These are phyloP conservation scores for Torymus texanus DNA, from an alignment of 2,888 invertebrate species.

Conservation along the genomic window DNA sequence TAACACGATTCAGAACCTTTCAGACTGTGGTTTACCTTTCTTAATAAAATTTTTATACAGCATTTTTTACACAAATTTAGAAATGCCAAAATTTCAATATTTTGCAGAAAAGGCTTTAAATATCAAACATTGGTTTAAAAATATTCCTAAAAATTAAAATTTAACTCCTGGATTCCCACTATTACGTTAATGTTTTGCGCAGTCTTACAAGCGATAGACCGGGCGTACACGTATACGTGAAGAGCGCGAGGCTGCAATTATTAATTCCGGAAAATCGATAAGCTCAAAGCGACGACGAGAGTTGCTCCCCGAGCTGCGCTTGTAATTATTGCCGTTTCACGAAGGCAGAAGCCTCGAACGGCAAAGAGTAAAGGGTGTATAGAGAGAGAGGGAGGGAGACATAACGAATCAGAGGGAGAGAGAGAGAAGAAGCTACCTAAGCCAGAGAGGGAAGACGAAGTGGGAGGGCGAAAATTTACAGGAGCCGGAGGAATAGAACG, in stretches of 20 bases:
- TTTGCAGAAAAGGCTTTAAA: too few species aligned
- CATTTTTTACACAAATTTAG: too few species aligned
- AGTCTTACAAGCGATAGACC: slow-evolving; percentile 1
- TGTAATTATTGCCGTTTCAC: slow-evolving; percentile 72
- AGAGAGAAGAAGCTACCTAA: slow-evolving; percentile 6
- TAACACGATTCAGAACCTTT: slow-evolving; percentile 28
- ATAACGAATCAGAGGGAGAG: slow-evolving; percentile 3
- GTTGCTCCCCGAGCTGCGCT: slow-evolving; percentile 63
- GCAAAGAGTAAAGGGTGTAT: slow-evolving; percentile 44
- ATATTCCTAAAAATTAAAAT: too few species aligned
- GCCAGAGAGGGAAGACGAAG: too few species aligned
- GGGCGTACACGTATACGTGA: neutral
- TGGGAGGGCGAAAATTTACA: slow-evolving; percentile 31
- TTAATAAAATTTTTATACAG: too few species aligned
- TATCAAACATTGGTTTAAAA: too few species aligned
- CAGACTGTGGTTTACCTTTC: too few species aligned
- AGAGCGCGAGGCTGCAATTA: slow-evolving; percentile 67
- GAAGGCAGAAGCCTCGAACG: slow-evolving; percentile 50
- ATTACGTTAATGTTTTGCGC: neutral
- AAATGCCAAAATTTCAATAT: too few species aligned
- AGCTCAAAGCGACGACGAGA: slow-evolving; percentile 68
- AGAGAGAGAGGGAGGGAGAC: slow-evolving; percentile 10
- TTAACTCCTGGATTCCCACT: too few species aligned
- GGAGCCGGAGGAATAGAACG: slow-evolving; percentile 25
- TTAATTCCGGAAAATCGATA: slow-evolving; percentile 74